Evolutionary conservation across 2,113 vertebrate genomes (phyloP), one percentile per base, ranked within the genome.

Genomic region (Delphinapterus leucas): DNA sequence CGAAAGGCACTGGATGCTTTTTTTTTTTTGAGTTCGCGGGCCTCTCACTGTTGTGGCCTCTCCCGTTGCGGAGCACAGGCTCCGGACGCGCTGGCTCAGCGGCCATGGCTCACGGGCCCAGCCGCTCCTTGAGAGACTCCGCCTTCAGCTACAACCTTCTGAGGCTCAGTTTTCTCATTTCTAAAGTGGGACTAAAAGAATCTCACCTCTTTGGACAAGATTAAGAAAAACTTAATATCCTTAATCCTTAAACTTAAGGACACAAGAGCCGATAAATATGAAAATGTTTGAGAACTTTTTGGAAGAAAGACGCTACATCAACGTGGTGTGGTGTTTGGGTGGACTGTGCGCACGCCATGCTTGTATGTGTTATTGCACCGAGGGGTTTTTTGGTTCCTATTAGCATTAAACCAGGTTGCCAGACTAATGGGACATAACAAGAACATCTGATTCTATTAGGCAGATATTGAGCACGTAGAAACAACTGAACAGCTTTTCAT

Each of bases 311-410:
- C n/a, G n/a, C 18, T 13, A 44, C 12, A 44, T 36, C 58, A n/a
- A 60, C 18, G 17, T 15, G 47, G 12, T 1, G 2, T 26, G 15
- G 17, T 41, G 25, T 41, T 55, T 41, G 11, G 17, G 5, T 65
- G 63, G 17, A 7, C 23, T 23, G 1, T 28, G 13, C 23, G 12
- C 36, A 36, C 21, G 1, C 10, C 1, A 0, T 21, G 33, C 25
- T 68, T 76, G 2, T 28, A 11, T 36, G 4, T 23, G 28, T 1
- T 21, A 13, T 26, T 25, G 6, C 44, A n/a, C 25, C 2, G 12
- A 44, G 70, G 38, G 26, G n/a, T 12, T 23, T 17, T 17, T 25
- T 7, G 47, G 20, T 70, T 70, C 49, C 63, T 26, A 1, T 21
- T 65, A 25, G 23, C 38, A 13, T 12, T 31, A 36, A 81, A 47